Evolutionary conservation across 2,797 vertebrate species (phyloP), one percentile per base, ranked within the genome.

Genomic region (Esox masquinongy): DNA sequence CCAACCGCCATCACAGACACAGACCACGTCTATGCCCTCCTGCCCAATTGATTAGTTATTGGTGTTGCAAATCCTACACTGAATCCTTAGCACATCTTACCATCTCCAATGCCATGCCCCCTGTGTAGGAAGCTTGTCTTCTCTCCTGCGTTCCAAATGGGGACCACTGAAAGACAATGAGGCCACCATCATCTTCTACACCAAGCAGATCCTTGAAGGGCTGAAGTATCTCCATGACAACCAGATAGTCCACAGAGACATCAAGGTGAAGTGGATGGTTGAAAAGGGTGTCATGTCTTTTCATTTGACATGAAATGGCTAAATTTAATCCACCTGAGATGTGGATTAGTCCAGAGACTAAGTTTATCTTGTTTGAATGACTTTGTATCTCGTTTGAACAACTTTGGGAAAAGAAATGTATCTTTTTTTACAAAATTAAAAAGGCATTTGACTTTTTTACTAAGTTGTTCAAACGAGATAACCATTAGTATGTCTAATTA

Each of bases 81-180:
- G 4, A 15, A 29, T 66, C 63, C 16, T 24, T 61, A 24, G 11
- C 22, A 61, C 12, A 24, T 24, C 56, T 61, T 24, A 14, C n/a
- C 11, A n/a, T 24, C 24, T 24, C 56, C 22, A 61, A 24, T 66
- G 63, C 16, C 16, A 31, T 34, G 14, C n/a, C 22, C 59, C 68
- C 49, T 51, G 8, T 36, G 1, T 81, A 98, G 97, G 97, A 76
- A 98, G 97, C 81, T 88, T 98, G 75, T 97, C 96, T 0, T 96
- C 96, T 49, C 94, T 98, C 77, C 91, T 98, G 81, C 93, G 95
- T 76, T 95, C 96, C n/a, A 96, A 96, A 84, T 98, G 97, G 97
- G 97, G 96, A 15, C 96, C 97, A 1, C 87, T 98, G 81, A 96
- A 98, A 81, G 96, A 96, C 92, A 98, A 97, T 0, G 97, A 98